Evolutionary conservation across 23 tunicate species (phyloP).

Genomic region (Ascidia mentula): DNA sequence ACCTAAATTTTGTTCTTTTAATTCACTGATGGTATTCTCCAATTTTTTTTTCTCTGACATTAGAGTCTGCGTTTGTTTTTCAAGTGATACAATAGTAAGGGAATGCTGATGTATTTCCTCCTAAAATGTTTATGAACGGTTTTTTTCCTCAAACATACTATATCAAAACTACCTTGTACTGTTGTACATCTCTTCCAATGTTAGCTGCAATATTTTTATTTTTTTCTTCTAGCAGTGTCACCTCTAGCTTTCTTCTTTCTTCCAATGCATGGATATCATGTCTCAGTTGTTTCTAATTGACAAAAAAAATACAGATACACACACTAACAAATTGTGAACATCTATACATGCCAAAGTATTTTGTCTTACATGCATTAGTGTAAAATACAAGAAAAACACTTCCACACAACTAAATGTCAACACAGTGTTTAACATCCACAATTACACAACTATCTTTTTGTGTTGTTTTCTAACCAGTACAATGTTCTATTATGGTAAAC

Average conservation of each 20-base stretch:
- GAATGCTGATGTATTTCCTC: constrained; percentile 91
- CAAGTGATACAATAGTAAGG: constrained; percentile 82
- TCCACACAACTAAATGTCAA: no score
- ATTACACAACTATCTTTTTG: no score
- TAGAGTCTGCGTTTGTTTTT: constrained; percentile 50
- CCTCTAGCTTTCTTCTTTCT: constrained; percentile 13
- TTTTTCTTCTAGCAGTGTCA: background rate
- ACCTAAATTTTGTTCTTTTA: constrained; percentile 17
- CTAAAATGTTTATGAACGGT: background rate
- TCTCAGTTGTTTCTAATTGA: constrained; percentile 26
- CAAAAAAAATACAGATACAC: no score
- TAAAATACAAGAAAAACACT: no score
- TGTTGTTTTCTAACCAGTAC: no score
- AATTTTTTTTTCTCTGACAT: constrained; percentile 21
- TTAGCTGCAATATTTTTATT: constrained; percentile 13
- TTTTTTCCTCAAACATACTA: background rate
- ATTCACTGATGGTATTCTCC: constrained; percentile 29
- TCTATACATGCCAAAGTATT: no score
- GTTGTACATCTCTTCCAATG: constrained; percentile 55
- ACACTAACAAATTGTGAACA: no score
- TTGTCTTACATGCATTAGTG: no score
- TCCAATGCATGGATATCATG: constrained; percentile 16
- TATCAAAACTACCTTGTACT: constrained; percentile 49
- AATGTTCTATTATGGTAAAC: no score
- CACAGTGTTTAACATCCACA: no score